These are phyloP conservation scores for Furnarius figulus DNA, from an alignment of 2,113 vertebrate genomes.

Conservation along the genomic window DNA sequence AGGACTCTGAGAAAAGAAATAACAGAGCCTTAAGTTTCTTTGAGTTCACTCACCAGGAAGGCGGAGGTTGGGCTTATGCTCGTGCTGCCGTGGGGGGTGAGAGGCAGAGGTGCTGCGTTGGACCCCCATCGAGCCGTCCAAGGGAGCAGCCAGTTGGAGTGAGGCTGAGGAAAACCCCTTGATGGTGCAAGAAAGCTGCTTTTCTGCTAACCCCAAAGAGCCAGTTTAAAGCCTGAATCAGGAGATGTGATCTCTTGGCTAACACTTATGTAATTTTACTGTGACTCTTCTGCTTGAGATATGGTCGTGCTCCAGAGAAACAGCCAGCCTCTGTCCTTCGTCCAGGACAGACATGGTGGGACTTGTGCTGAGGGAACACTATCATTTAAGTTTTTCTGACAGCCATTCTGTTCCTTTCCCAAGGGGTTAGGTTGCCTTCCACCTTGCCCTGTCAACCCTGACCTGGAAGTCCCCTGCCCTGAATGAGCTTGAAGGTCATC, in stretches of 20 bases:
- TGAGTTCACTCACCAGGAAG: accelerated
- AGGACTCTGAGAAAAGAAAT: slow-evolving; percentile 9
- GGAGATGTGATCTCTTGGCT: background rate
- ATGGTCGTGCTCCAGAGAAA: background rate
- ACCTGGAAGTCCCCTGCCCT: background rate
- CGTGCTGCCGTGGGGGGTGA: background rate
- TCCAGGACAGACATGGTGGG: background rate
- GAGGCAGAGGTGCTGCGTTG: accelerated
- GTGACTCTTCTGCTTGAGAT: background rate
- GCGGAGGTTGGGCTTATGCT: background rate
- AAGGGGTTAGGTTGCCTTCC: background rate
- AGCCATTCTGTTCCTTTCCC: background rate
- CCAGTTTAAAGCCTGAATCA: slow-evolving; percentile 1
- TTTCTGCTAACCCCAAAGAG: background rate
- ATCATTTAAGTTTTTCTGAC: background rate
- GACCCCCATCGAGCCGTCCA: accelerated
- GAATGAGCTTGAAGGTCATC: background rate
- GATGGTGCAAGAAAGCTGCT: background rate
- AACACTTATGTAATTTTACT: background rate
- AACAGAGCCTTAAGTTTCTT: background rate
- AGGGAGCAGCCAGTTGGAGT: background rate
- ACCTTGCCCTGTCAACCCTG: background rate
- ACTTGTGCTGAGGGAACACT: accelerated
- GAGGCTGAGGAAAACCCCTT: background rate
- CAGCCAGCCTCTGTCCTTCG: background rate